Percentiles rank a stretch among this genome's conserved stretches.
Conservation (phyloP, 2,113 vertebrate genomes). For the Sebastes fasciatus region DNA sequence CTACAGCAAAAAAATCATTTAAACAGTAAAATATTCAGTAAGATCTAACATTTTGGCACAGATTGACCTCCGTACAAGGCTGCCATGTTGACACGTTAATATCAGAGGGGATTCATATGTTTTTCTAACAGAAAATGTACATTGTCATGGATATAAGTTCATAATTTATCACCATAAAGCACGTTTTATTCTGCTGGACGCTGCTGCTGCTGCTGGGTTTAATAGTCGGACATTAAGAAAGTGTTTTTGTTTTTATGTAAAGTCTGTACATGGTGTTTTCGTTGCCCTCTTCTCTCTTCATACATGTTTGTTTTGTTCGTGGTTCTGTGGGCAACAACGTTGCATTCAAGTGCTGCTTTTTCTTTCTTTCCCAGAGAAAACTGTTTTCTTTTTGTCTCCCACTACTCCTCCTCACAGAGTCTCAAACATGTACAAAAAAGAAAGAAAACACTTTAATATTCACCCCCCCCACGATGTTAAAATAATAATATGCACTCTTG, state of each 20-base stretch:
- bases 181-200: not conserved
- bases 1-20: not conserved
- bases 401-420: conserved; percentile 35
- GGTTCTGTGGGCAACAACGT: conserved; percentile 86
- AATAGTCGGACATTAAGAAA: not conserved
- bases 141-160: not conserved
- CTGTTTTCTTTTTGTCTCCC: conserved; percentile 48
- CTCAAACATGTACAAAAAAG: conserved; percentile 10
- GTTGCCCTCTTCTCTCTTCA: not conserved
- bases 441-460: conserved; percentile 34
- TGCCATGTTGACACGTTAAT: not conserved
- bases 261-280: not conserved
- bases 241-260: conserved; percentile 2
- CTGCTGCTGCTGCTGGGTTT: conserved; percentile 16
- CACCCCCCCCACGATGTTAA: conserved; percentile 56
- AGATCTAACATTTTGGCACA: not conserved
- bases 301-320: not conserved
- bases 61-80: not conserved
- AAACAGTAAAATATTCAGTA: not conserved
- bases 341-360: conserved; percentile 77
- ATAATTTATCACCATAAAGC: not conserved
- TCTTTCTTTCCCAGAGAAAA: conserved; percentile 25
- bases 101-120: not conserved
- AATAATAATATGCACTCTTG: conserved; percentile 66
- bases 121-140: not conserved